These are phyloP conservation scores for Telenomus remus DNA, from an alignment of 1,140 invertebrate species.

Conservation along the genomic window DNA sequence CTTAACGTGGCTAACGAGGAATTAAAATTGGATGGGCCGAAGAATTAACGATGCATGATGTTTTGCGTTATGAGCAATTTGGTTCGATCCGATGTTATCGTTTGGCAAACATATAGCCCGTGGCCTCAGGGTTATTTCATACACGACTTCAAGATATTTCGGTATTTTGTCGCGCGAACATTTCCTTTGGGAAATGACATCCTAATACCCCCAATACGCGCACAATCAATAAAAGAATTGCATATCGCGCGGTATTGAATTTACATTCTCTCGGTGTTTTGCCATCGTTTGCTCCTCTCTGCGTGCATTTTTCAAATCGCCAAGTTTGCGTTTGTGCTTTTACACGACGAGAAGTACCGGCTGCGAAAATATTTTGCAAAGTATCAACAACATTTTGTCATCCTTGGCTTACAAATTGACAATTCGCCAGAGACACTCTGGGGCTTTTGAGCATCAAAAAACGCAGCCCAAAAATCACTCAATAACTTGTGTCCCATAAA, in stretches of 20 bases:
- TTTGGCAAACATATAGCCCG: conserved; percentile 6
- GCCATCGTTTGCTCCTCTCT: not conserved
- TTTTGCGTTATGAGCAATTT: conserved; percentile 21
- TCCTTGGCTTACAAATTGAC: too few species aligned
- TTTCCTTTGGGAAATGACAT: conserved; percentile 37
- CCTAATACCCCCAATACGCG: conserved; percentile 20
- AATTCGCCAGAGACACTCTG: too few species aligned
- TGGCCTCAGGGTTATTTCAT: conserved; percentile 15
- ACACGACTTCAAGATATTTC: conserved; percentile 19
- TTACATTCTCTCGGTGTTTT: conserved; percentile 2
- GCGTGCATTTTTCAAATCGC: not conserved
- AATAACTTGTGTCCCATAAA: too few species aligned
- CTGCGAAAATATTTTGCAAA: too few species aligned
- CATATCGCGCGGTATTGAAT: conserved; percentile 9
- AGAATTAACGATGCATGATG: conserved; percentile 24
- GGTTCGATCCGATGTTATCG: conserved; percentile 12
- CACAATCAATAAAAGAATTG: conserved; percentile 36
- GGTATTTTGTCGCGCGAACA: conserved; percentile 29
- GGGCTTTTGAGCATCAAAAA: too few species aligned
- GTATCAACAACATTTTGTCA: too few species aligned
- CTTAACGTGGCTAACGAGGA: not conserved
- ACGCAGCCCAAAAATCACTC: too few species aligned
- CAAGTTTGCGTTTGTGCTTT: too few species aligned
- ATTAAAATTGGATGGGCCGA: conserved; percentile 4
- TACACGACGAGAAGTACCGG: too few species aligned